Evolutionary conservation across 2,888 invertebrate species (phyloP), one percentile per base, ranked within the genome.

Genomic region (Hoplodrina ambigua): DNA sequence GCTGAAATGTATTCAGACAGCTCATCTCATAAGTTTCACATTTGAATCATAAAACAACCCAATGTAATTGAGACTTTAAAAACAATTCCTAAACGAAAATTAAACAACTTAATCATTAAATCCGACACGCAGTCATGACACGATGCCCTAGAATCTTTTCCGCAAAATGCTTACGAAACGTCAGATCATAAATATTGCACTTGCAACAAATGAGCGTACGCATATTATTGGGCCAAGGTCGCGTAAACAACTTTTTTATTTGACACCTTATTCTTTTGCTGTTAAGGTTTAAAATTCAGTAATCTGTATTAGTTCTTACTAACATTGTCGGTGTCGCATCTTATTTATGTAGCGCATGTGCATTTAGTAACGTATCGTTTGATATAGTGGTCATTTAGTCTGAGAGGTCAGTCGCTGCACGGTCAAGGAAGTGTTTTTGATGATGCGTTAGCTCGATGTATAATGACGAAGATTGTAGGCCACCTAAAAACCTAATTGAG

Each of bases 141-240:
- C 62, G 69, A 75, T 87, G 90, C 88, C 89, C 90, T 91, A 91
- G 89, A 92, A 89, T 87, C 85, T 88, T 90, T 92, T 92, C 90
- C 89, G 89, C 86, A 86, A 88, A 90, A 82, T 76, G 76, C 82
- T 88, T 85, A 86, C 85, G 84, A 87, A 87, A 87, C 82, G 79
- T 85, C 85, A 83, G 71, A 85, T 86, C 86, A 86, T 86, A 84
- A 86, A 86, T 85, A 87, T 83, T 90, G 89, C 91, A 89, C 86
- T 85, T 89, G 87, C 86, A 86, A 75, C 77, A 79, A 84, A 81
- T 88, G 90, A 90, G 91, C 89, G 77, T 82, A 80, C 88, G 90
- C 92, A 90, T 80, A 86, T 87, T 92, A 91, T 91, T 92, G 83
- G 93, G 93, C 88, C 94, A 94, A 94, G 94, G 94, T 87, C 87